Conservation (phyloP, 92 coral and sea anemone genomes). For the Phenganax subtilis region DNA sequence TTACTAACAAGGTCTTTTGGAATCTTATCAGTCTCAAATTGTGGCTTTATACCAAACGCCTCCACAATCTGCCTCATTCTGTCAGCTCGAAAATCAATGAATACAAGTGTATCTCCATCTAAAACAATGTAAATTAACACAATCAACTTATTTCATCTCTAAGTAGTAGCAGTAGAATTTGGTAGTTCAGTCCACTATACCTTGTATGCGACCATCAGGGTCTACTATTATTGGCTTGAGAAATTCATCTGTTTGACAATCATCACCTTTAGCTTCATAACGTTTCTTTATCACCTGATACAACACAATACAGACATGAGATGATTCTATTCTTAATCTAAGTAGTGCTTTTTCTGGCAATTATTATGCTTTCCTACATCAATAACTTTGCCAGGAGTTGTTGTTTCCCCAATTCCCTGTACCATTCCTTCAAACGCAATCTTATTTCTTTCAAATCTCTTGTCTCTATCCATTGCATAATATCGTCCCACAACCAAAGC, state of each 20-base stretch:
- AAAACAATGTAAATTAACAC: not conserved
- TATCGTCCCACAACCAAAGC: slow-evolving; percentile 87
- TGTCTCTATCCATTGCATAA: slow-evolving; percentile 99
- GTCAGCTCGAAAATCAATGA: slow-evolving; percentile 90
- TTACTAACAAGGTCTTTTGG: slow-evolving; percentile 75
- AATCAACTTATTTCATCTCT: not conserved
- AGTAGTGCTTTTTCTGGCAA: not conserved
- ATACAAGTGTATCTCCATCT: slow-evolving; percentile 91
- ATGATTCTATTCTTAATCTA: not conserved
- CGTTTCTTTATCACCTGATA: slow-evolving; percentile 80
- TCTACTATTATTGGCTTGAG: slow-evolving; percentile 89
- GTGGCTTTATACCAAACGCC: slow-evolving; percentile 91
- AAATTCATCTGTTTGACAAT: slow-evolving; percentile 91
- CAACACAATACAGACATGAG: not conserved
- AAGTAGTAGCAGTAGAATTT: not conserved
- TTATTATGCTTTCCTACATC: slow-evolving; percentile 49
- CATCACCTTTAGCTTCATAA: slow-evolving; percentile 80
- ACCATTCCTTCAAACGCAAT: slow-evolving; percentile 92
- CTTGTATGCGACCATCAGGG: slow-evolving; percentile 84
- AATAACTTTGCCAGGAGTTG: slow-evolving; percentile 75
- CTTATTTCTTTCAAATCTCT: slow-evolving; percentile 96
- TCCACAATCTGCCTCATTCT: slow-evolving; percentile 95
- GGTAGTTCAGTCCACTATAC: slow-evolving; percentile 32
- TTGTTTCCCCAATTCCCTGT: slow-evolving; percentile 79
- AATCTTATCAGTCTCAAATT: slow-evolving; percentile 85